These are phyloP conservation scores for Leptodactylus fuscus DNA, from an alignment of 2,113 vertebrate genomes.

Conservation along the genomic window DNA sequence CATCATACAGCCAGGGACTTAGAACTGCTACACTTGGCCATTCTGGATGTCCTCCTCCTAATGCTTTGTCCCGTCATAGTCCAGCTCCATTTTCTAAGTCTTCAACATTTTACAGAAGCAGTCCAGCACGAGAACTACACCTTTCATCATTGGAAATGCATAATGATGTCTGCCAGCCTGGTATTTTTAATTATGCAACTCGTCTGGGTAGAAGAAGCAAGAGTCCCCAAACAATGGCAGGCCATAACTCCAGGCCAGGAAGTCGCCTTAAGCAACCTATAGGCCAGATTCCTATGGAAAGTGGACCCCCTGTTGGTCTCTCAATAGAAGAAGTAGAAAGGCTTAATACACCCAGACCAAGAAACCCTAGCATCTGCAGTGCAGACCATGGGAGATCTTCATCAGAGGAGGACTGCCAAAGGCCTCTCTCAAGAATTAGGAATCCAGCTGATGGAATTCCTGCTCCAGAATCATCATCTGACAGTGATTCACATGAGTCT, in stretches of 20 bases:
- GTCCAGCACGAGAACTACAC: conserved; percentile 90
- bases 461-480: conserved; percentile 92
- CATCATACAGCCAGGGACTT: conserved; percentile 84
- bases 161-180: conserved; percentile 83
- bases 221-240: conserved; percentile 89
- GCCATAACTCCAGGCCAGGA: conserved; percentile 86
- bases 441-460: conserved; percentile 96
- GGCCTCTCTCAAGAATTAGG: conserved; percentile 89
- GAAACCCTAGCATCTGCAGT: conserved; percentile 97
- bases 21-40: conserved; percentile 89
- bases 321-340: conserved; percentile 97
- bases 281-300: conserved; percentile 89
- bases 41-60: conserved; percentile 88
- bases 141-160: conserved; percentile 87
- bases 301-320: conserved; percentile 89
- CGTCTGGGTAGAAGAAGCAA: conserved; percentile 92
- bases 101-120: conserved; percentile 89
- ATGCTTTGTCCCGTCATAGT: conserved; percentile 90
- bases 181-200: conserved; percentile 90
- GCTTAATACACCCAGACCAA: conserved; percentile 93
- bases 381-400: conserved; percentile 95
- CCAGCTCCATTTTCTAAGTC: conserved; percentile 93
- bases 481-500: conserved; percentile 98
- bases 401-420: conserved; percentile 91
- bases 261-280: conserved; percentile 94